Evolutionary conservation across 2,797 vertebrate genomes (phyloP).

Genomic region (Enteromius thamalakanensis): DNA sequence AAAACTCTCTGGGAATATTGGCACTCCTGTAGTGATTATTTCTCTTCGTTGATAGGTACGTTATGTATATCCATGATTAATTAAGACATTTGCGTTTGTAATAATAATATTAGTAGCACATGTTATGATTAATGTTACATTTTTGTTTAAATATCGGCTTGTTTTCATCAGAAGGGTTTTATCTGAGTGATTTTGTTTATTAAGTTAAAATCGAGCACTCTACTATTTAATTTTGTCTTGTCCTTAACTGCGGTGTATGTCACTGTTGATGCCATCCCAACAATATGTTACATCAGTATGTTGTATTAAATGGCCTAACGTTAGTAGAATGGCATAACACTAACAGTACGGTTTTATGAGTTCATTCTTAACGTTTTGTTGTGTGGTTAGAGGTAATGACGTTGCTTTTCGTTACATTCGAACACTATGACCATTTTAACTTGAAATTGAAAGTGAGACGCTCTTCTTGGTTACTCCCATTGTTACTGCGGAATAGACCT

Average conservation of each 20-base stretch:
- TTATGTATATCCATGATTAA: background rate
- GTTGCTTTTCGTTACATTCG: background rate
- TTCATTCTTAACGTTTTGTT: background rate
- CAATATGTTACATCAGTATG: background rate
- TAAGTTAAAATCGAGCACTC: background rate
- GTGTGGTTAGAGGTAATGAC: too few species aligned
- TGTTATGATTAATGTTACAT: too few species aligned
- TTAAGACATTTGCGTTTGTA: background rate
- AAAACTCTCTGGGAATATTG: conserved; percentile 64
- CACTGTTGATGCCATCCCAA: background rate
- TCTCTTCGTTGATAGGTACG: conserved; percentile 40
- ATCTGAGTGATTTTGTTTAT: background rate
- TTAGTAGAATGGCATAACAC: background rate
- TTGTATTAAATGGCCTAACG: background rate
- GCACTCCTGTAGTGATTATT: conserved; percentile 72
- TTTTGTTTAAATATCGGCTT: background rate
- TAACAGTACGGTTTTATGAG: background rate
- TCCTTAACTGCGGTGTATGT: too few species aligned
- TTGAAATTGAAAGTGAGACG: background rate
- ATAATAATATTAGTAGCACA: background rate
- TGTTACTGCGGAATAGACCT: background rate
- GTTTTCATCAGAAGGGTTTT: background rate
- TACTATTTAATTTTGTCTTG: background rate
- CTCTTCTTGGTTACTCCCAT: background rate
- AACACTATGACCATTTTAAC: background rate